A percentile compares a stretch with the other conserved stretches of the same genome.
These are phyloP conservation scores for Rhingia campestris DNA, from an alignment of 2,888 invertebrate genomes.

Conservation along the genomic window DNA sequence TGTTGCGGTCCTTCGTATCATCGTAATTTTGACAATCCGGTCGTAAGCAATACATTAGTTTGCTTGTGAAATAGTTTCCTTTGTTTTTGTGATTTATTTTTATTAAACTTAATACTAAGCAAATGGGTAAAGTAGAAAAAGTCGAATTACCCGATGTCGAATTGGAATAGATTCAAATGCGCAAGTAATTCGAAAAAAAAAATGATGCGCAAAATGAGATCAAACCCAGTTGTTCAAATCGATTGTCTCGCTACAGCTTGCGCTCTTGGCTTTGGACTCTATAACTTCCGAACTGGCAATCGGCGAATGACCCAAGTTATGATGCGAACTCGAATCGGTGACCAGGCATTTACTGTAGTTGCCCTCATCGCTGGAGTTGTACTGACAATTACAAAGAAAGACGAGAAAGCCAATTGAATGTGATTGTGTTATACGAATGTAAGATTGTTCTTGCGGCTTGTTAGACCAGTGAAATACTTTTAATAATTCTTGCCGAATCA, in stretches of 20 bases:
- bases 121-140: conserved; percentile 72
- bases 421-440: conserved; percentile 12
- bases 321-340: conserved; percentile 92
- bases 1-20: no score
- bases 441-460: conserved; percentile 7
- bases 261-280: conserved; percentile 89
- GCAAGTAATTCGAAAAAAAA: conserved; percentile 87
- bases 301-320: conserved; percentile 89
- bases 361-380: conserved; percentile 88
- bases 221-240: conserved; percentile 93
- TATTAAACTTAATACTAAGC: background rate
- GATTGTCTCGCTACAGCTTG: conserved; percentile 88
- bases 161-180: conserved; percentile 85
- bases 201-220: conserved; percentile 87
- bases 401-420: conserved; percentile 51
- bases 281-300: conserved; percentile 88
- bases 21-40: no score
- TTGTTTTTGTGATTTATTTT: background rate
- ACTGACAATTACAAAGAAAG: conserved; percentile 82
- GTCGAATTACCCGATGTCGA: conserved; percentile 82
- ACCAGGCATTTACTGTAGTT: conserved; percentile 93
- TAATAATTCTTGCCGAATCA: background rate
- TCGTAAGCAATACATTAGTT: conserved; percentile 6
- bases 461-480: no score
- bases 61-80: conserved; percentile 15